phyloP scores from a whole-genome alignment of 2,888 invertebrate species.

The Erebia aethiops region DNA sequence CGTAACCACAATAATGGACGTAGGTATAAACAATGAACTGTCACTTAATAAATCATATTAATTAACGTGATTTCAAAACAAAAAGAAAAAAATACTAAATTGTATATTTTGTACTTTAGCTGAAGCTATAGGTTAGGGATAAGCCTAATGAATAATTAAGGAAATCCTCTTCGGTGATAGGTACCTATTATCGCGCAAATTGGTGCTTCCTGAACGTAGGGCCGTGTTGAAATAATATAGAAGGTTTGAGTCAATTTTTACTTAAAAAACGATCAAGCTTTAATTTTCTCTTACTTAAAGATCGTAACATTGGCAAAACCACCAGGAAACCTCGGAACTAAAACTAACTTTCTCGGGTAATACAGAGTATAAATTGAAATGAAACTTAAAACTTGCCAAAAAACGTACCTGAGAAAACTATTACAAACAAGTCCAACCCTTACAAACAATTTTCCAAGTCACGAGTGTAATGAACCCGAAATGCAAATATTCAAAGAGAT shows the following conservation, averaged over 20 bases:
- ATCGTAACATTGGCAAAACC: too few relatives aligned
- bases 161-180: too few relatives aligned
- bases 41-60: constrained; percentile 13
- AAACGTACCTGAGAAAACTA: neutral
- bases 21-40: constrained; percentile 1
- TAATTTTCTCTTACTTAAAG: too few relatives aligned
- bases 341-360: too few relatives aligned
- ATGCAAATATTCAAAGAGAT: constrained; percentile 29
- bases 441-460: neutral
- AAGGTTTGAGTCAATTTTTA: too few relatives aligned
- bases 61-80: neutral
- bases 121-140: too few relatives aligned
- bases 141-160: too few relatives aligned
- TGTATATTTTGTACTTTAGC: too few relatives aligned
- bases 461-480: constrained; percentile 13
- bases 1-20: neutral
- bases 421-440: neutral
- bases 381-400: neutral
- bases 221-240: too few relatives aligned
- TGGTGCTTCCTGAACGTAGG: too few relatives aligned
- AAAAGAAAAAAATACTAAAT: neutral
- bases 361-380: neutral
- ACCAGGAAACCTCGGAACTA: too few relatives aligned
- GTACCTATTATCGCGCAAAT: neutral
- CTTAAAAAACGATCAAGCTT: too few relatives aligned